Conservation (phyloP, 2,888 invertebrate genomes). For the Noctua fimbriata region DNA sequence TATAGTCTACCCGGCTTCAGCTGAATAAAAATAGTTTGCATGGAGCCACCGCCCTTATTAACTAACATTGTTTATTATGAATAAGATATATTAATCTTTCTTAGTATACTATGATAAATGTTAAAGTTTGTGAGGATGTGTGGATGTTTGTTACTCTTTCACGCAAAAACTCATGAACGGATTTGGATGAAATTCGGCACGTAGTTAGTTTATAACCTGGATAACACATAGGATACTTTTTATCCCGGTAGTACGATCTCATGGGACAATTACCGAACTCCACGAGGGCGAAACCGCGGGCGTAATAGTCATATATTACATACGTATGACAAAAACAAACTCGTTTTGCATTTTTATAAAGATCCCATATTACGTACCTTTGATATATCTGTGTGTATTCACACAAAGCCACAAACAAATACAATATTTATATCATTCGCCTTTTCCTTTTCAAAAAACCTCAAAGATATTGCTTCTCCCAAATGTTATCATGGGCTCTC, state of each 20-base stretch:
- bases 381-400: background rate
- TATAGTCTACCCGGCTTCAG: background rate
- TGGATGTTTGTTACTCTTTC: no score
- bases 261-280: no score
- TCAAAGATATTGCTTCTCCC: slow-evolving; percentile 40
- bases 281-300: no score
- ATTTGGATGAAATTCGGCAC: no score
- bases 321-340: background rate
- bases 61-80: background rate
- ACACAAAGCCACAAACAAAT: slow-evolving; percentile 37
- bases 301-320: background rate
- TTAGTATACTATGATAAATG: no score
- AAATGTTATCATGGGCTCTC: slow-evolving; percentile 39
- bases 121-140: no score
- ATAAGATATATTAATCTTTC: background rate
- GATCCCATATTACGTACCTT: background rate
- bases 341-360: background rate
- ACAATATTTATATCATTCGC: slow-evolving; percentile 30
- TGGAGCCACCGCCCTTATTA: background rate
- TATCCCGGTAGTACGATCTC: no score
- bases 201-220: no score
- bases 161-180: no score
- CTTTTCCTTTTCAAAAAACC: slow-evolving; percentile 12
- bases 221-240: no score
- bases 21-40: background rate